These are phyloP conservation scores for Epiblema foenella DNA, from an alignment of 2,888 invertebrate species.

Conservation along the genomic window DNA sequence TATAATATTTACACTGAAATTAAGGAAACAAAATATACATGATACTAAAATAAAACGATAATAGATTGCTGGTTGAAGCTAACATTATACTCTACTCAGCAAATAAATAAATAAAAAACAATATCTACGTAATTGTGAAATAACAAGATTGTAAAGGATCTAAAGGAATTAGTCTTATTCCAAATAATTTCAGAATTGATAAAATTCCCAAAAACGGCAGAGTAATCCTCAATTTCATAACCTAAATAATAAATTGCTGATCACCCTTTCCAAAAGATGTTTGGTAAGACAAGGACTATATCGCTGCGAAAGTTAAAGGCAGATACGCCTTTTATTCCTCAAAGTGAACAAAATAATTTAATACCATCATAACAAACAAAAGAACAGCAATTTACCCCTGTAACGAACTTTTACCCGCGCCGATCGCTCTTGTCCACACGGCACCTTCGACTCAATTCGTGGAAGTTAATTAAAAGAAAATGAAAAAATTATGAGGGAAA, in stretches of 20 bases:
- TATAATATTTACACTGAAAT: too few species aligned
- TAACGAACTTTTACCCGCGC: conserved; percentile 53
- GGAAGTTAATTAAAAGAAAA: conserved; percentile 72
- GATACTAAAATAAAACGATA: too few species aligned
- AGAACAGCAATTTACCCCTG: conserved; percentile 38
- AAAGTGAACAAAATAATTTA: conserved; percentile 14
- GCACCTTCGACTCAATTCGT: conserved; percentile 47
- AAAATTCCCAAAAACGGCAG: not conserved
- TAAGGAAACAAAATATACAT: too few species aligned
- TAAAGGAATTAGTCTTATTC: not conserved
- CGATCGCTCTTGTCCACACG: conserved; percentile 23
- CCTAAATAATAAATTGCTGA: conserved; percentile 10
- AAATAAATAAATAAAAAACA: too few species aligned
- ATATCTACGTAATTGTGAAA: too few species aligned
- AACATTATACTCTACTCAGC: too few species aligned
- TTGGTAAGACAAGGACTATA: not conserved
- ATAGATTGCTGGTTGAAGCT: too few species aligned
- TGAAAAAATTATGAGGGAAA: conserved; percentile 67
- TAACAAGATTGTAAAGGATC: not conserved
- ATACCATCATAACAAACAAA: conserved; percentile 18
- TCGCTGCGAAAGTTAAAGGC: not conserved
- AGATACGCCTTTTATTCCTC: not conserved
- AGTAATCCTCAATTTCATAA: conserved; percentile 7
- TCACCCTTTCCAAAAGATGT: not conserved
- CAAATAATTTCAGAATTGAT: not conserved